Evolutionary conservation across 2,888 invertebrate genomes (phyloP).

Genomic region (Apamea anceps): DNA sequence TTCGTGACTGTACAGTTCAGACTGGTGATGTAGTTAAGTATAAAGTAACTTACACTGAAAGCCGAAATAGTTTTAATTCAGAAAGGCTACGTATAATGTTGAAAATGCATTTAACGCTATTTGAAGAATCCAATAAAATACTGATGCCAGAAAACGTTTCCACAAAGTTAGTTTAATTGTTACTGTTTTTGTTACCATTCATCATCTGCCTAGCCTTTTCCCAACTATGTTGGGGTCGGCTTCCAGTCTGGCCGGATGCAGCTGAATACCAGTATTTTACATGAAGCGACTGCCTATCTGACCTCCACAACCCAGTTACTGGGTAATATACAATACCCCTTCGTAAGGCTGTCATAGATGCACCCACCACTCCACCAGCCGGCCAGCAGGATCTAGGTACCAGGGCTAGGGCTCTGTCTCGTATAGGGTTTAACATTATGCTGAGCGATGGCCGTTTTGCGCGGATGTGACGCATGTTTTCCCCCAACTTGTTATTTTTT

Average conservation of each 20-base stretch:
- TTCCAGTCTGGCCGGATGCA: neutral
- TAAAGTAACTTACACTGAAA: constrained; percentile 3
- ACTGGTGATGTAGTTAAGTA: neutral
- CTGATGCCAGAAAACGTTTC: neutral
- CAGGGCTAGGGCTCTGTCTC: no score
- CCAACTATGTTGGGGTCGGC: neutral
- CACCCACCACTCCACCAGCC: no score
- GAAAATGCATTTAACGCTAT: neutral
- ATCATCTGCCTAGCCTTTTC: no score
- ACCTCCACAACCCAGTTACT: neutral
- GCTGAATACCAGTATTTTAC: neutral
- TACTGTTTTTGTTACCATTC: neutral
- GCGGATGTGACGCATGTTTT: no score
- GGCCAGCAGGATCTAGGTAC: no score
- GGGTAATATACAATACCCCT: no score
- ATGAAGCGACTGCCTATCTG: neutral
- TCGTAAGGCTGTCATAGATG: no score
- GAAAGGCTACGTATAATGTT: neutral
- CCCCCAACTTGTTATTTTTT: no score
- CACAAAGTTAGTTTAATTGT: neutral
- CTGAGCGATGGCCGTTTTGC: no score
- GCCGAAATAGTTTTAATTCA: constrained; percentile 1
- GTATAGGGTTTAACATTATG: no score
- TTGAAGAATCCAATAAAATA: neutral
- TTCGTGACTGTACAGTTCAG: no score